Evolutionary conservation across 2,888 invertebrate species (phyloP).

Genomic region (Cataglyphis livida): DNA sequence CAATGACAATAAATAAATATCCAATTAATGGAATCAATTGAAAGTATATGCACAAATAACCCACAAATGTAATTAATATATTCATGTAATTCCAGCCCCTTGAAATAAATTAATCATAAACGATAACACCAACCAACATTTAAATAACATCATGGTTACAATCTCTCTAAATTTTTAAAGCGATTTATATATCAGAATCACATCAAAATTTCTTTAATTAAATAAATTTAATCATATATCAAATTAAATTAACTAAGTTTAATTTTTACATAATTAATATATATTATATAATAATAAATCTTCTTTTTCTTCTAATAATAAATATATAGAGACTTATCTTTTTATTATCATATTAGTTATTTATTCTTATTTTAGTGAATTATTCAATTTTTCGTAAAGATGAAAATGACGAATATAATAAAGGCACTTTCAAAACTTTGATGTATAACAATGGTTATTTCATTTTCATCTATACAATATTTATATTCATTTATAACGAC

Average conservation of each 20-base stretch:
- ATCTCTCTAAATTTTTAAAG: neutral
- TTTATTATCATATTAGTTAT: constrained; percentile 1
- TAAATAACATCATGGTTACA: constrained; percentile 1
- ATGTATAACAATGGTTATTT: constrained; percentile 7
- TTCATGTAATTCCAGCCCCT: neutral
- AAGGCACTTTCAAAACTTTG: constrained; percentile 61
- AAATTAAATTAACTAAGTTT: neutral
- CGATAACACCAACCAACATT: neutral
- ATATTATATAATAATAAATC: constrained; percentile 45
- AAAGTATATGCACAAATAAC: neutral
- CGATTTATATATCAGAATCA: neutral
- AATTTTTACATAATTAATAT: constrained; percentile 19
- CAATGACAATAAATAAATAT: constrained; percentile 15
- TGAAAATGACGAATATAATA: constrained; percentile 53
- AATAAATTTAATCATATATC: neutral
- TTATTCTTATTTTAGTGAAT: constrained; percentile 9
- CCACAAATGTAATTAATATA: constrained; percentile 1
- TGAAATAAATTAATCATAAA: constrained; percentile 26
- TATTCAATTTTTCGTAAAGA: constrained; percentile 15
- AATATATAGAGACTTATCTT: constrained; percentile 52
- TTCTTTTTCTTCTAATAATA: constrained; percentile 17
- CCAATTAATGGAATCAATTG: neutral
- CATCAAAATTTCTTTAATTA: neutral
- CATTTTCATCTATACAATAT: constrained; percentile 25
- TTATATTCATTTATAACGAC: neutral